These are phyloP conservation scores for Brenthis daphne DNA, from an alignment of 2,888 invertebrate genomes.

Conservation along the genomic window DNA sequence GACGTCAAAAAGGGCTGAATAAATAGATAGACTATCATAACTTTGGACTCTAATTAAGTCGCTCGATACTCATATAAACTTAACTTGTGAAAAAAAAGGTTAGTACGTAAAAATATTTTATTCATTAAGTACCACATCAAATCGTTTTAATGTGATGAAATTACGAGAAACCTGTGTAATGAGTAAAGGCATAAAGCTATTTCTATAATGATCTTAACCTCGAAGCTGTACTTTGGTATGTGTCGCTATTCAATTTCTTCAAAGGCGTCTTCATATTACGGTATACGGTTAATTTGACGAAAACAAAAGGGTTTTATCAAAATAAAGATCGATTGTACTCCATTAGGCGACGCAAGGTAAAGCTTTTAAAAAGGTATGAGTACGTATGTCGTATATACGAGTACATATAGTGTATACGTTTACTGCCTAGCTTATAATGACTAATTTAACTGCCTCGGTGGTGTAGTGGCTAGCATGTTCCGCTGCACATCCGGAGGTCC, in stretches of 20 bases:
- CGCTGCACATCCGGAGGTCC: no score
- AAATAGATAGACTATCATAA: no score
- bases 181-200: conserved; percentile 7
- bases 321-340: conserved; percentile 38
- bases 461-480: no score
- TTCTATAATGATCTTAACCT: conserved; percentile 26
- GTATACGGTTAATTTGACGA: conserved; percentile 49
- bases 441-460: no score
- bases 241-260: conserved; percentile 31
- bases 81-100: no score
- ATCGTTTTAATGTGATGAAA: conserved; percentile 4
- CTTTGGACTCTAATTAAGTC: no score
- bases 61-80: no score
- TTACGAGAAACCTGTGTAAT: not conserved
- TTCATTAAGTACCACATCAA: not conserved
- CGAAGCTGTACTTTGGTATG: conserved; percentile 20
- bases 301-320: conserved; percentile 45
- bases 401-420: no score
- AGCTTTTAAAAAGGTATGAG: conserved; percentile 19
- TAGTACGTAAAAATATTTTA: not conserved
- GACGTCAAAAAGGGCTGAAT: no score
- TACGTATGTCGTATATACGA: no score
- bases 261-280: conserved; percentile 28
- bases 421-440: no score
- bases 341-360: conserved; percentile 29